Conservation (phyloP, 2,797 vertebrate genomes). For the Enteromius radiatus region DNA sequence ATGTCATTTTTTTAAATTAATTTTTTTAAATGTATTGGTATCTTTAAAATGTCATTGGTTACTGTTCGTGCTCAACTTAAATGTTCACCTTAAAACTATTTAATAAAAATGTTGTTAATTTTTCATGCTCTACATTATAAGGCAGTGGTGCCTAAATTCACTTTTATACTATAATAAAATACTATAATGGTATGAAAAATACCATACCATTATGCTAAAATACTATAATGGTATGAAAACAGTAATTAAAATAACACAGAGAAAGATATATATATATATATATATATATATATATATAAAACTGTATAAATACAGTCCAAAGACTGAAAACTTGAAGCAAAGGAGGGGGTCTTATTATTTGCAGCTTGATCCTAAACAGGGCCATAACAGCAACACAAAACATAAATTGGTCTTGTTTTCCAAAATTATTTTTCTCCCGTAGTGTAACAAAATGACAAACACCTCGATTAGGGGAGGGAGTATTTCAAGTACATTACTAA, state of each 20-base stretch:
- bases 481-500: slow-evolving; percentile 15
- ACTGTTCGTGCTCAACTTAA: background rate
- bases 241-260: background rate
- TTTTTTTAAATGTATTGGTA: background rate
- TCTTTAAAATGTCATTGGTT: background rate
- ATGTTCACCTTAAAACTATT: background rate
- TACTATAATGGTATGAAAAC: background rate
- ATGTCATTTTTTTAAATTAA: background rate
- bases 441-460: slow-evolving; percentile 26
- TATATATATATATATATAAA: background rate
- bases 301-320: background rate
- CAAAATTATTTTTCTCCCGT: slow-evolving; percentile 20
- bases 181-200: background rate
- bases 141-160: background rate
- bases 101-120: background rate
- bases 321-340: background rate
- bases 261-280: background rate
- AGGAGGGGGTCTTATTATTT: background rate
- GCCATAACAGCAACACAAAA: background rate
- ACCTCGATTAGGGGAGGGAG: slow-evolving; percentile 11
- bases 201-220: too few species aligned
- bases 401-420: slow-evolving; percentile 6
- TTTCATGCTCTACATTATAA: background rate
- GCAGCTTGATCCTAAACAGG: background rate
- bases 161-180: too few species aligned